Evolutionary conservation across 2,113 vertebrate genomes (phyloP).

Genomic region (Struthidea cinerea): DNA sequence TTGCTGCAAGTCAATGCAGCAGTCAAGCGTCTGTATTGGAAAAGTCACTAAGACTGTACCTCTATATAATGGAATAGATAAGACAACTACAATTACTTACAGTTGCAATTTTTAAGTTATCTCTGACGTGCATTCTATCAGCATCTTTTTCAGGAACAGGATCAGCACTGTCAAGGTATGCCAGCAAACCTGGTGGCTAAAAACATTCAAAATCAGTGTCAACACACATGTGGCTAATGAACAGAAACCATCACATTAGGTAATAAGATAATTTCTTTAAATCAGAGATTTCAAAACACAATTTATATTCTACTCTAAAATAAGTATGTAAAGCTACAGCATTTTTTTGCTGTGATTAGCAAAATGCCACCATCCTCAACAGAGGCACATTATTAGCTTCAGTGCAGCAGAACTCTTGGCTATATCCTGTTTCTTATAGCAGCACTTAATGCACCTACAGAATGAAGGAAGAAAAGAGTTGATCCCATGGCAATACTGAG

Average conservation of each 20-base stretch:
- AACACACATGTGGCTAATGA: neutral
- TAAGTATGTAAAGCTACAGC: neutral
- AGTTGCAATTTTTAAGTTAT: constrained; percentile 95
- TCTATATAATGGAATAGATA: neutral
- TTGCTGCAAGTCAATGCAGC: neutral
- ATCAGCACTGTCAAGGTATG: constrained; percentile 91
- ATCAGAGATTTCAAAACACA: neutral
- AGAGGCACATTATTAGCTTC: neutral
- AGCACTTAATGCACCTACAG: neutral
- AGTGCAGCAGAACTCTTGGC: neutral
- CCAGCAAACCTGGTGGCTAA: constrained; percentile 91
- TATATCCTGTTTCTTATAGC: neutral
- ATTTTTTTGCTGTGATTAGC: neutral
- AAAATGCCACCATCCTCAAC: neutral
- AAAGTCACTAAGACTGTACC: neutral
- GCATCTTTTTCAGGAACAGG: constrained; percentile 92
- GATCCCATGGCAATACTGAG: neutral
- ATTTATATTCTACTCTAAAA: neutral
- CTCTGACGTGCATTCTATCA: constrained; percentile 95
- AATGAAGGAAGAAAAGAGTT: neutral
- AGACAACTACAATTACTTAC: constrained; percentile 69
- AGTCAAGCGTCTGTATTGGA: neutral
- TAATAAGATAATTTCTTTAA: neutral
- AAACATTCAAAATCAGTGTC: neutral
- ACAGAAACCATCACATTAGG: neutral